Evolutionary conservation across 2,113 vertebrate species (phyloP).

Genomic region (Leucosticte australis): DNA sequence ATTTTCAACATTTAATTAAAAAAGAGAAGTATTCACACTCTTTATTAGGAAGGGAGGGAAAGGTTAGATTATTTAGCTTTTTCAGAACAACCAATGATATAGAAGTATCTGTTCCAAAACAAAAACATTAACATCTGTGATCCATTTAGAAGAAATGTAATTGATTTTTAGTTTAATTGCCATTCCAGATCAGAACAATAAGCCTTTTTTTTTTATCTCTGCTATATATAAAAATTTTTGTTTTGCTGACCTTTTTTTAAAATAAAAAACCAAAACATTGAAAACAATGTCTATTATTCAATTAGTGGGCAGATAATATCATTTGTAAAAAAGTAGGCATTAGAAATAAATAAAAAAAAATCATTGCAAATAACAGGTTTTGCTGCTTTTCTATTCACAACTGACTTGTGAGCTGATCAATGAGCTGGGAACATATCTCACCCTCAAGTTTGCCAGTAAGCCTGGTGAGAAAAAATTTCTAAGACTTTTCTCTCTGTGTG

Average conservation of each 20-base stretch:
- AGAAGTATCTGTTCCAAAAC: neutral
- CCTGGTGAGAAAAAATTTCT: neutral
- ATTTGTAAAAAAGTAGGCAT: neutral
- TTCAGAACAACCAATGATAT: neutral
- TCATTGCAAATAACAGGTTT: neutral
- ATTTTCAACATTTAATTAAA: slow-evolving; percentile 27
- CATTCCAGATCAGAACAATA: neutral
- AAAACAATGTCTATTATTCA: neutral
- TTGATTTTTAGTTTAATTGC: slow-evolving; percentile 10
- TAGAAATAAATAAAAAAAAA: neutral
- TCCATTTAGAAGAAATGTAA: neutral
- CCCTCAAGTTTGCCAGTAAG: neutral
- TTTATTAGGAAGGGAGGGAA: neutral
- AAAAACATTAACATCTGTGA: slow-evolving; percentile 37
- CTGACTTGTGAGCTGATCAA: neutral
- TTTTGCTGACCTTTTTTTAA: neutral
- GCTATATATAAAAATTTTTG: neutral
- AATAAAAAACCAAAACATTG: neutral
- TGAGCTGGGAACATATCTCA: slow-evolving; percentile 8
- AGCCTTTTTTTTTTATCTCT: neutral
- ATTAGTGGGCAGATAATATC: neutral
- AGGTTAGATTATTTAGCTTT: neutral
- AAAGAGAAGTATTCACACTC: neutral
- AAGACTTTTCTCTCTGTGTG: neutral
- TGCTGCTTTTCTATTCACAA: neutral